Percentiles rank a stretch among this genome's conserved stretches.
phyloP scores from a whole-genome alignment of 2,113 vertebrate species.

The Galemys pyrenaicus region DNA sequence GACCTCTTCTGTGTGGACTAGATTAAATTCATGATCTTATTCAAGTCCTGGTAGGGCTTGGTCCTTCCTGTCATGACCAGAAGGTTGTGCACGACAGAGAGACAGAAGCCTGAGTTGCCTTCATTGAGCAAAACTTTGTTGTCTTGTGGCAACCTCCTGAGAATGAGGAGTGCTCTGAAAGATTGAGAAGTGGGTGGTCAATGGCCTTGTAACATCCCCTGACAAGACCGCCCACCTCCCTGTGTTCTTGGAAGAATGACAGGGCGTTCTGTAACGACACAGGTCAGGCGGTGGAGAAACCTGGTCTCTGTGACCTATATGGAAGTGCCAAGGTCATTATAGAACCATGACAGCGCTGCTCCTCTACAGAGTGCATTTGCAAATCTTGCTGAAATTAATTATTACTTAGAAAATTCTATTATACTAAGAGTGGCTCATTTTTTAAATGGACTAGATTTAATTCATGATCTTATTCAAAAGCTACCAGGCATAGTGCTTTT shows the following conservation, averaged over 20 bases:
- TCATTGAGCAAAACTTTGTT: not conserved
- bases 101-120: not conserved
- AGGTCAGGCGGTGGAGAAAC: not conserved
- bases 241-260: not conserved
- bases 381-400: not conserved
- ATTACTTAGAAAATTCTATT: not conserved
- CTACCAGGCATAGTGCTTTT: not conserved
- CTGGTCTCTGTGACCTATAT: not conserved
- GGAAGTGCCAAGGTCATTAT: not conserved
- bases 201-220: not conserved
- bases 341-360: too few relatives aligned
- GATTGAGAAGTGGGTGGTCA: not conserved
- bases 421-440: not conserved
- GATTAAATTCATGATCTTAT: too few relatives aligned
- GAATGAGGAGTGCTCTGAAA: not conserved
- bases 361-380: not conserved
- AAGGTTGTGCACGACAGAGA: not conserved
- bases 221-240: not conserved
- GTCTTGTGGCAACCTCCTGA: not conserved
- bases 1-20: not conserved
- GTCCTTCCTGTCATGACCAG: not conserved
- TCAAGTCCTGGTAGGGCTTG: not conserved
- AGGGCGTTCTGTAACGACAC: not conserved
- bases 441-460: not conserved
- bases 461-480: slow-evolving; percentile 1